A percentile compares a stretch with the other conserved stretches of the same genome.
Evolutionary conservation across 2,888 invertebrate species (phyloP).

Genomic region (Polyommatus iphigenia): DNA sequence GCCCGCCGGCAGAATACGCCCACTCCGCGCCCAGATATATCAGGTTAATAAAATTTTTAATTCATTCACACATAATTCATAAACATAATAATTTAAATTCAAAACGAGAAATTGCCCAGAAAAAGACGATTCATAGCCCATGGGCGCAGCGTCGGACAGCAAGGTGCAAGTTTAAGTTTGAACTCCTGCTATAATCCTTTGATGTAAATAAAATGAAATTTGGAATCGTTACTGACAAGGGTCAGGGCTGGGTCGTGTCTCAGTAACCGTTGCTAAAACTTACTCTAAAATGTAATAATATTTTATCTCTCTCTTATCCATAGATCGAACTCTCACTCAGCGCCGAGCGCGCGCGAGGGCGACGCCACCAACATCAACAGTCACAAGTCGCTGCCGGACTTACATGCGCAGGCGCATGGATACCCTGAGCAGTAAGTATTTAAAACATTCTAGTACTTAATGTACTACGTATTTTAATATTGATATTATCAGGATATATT

Average conservation of each 20-base stretch:
- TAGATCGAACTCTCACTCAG: conserved; percentile 83
- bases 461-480: no score
- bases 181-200: no score
- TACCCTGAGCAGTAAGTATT: conserved; percentile 69
- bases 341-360: conserved; percentile 79
- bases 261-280: no score
- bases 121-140: no score
- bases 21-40: conserved; percentile 71
- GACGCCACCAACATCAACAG: conserved; percentile 82
- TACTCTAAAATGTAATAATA: not conserved
- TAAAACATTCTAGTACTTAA: not conserved
- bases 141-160: no score
- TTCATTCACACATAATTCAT: no score
- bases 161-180: no score
- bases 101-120: not conserved
- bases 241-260: no score
- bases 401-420: conserved; percentile 82
- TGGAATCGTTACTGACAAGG: no score
- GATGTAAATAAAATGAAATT: no score
- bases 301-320: conserved; percentile 35
- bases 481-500: no score
- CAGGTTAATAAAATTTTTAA: conserved; percentile 54
- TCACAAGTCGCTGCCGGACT: conserved; percentile 91
- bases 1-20: conserved; percentile 87
- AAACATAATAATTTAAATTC: not conserved